Percentiles rank a stretch among this genome's conserved stretches.
Evolutionary conservation across 1,140 invertebrate species (phyloP).

Genomic region (Battus philenor): DNA sequence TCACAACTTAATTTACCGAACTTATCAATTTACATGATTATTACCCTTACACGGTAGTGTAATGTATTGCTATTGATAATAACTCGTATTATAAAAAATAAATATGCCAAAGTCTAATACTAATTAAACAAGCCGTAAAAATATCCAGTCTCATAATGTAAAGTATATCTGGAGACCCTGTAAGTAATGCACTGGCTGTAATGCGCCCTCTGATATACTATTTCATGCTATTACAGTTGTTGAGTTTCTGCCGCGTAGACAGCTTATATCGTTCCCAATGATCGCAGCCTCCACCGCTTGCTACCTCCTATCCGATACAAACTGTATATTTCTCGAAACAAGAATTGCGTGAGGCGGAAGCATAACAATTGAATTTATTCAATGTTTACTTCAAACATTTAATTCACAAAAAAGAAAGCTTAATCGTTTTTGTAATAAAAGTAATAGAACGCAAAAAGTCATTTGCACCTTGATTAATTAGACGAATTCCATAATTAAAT

Average conservation of each 20-base stretch:
- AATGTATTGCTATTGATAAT: too few relatives aligned
- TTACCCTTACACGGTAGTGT: too few relatives aligned
- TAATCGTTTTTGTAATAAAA: slow-evolving; percentile 11
- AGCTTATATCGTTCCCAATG: slow-evolving; percentile 34
- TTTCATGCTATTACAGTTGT: slow-evolving; percentile 53
- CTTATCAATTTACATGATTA: too few relatives aligned
- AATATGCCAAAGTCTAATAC: too few relatives aligned
- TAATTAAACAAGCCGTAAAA: too few relatives aligned
- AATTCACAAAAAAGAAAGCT: slow-evolving; percentile 13
- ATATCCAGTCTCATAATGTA: too few relatives aligned
- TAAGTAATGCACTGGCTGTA: slow-evolving; percentile 26
- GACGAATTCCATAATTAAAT: too few relatives aligned
- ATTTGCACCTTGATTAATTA: background rate
- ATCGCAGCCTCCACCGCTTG: slow-evolving; percentile 34
- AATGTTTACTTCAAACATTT: too few relatives aligned
- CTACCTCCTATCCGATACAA: slow-evolving; percentile 30
- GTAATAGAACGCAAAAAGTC: too few relatives aligned
- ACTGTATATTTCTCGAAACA: slow-evolving; percentile 30
- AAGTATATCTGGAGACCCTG: background rate
- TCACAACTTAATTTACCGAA: too few relatives aligned
- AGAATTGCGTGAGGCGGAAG: slow-evolving; percentile 34
- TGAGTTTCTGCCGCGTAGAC: slow-evolving; percentile 32
- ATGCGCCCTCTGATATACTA: slow-evolving; percentile 37
- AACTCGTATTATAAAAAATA: too few relatives aligned
- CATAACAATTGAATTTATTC: too few relatives aligned